Evolutionary conservation across 2,888 invertebrate species (phyloP), one percentile per base, ranked within the genome.

Genomic region (Spatulosminthurus flaviceps): DNA sequence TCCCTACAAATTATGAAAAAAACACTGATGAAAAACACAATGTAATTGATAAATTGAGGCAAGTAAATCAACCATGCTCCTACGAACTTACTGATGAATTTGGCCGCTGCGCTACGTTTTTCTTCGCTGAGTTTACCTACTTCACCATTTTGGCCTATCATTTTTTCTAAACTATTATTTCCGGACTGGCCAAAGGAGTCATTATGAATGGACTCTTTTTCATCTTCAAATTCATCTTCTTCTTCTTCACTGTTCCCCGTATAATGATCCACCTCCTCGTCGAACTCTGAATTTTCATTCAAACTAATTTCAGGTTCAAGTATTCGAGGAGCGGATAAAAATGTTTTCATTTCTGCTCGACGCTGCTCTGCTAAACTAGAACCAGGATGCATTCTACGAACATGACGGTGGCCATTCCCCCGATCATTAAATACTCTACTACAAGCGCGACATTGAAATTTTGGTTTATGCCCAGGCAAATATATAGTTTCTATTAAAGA

Each of bases 381-480:
- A 64, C 74, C 74, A 24, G 74, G 74, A 61, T 74, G 74, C 34
- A 74, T 74, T 29, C 74, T 51, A 29, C 74, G 74, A n/a, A 74
- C 74, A 61, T 74, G 74, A 60, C 74, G 60, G 29, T 74, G 74
- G 9, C 74, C 74, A 64, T 74, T 74, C 2, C 74, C 74, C n/a
- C 74, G 61, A 64, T 74, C 74, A 34, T 60, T 74, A 74, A 74
- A 74, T 26, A 61, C 34, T 61, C 74, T 22, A 2, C 16, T 28
- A 34, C 74, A 74, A 26, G 61, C 74, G 21, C 16, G 61, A 34
- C 74, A 74, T 61, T 74, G 74, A 29, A 74, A 74, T 29, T 64
- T 61, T 28, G 21, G 1, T 13, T 51, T 26, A 9, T 74, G 16
- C 60, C 74, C 74, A 22, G 61, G 61, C 9, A 70, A 21, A 16